phyloP scores from a whole-genome alignment of 2,888 invertebrate genomes.

The Cataglyphis altisquamis region DNA sequence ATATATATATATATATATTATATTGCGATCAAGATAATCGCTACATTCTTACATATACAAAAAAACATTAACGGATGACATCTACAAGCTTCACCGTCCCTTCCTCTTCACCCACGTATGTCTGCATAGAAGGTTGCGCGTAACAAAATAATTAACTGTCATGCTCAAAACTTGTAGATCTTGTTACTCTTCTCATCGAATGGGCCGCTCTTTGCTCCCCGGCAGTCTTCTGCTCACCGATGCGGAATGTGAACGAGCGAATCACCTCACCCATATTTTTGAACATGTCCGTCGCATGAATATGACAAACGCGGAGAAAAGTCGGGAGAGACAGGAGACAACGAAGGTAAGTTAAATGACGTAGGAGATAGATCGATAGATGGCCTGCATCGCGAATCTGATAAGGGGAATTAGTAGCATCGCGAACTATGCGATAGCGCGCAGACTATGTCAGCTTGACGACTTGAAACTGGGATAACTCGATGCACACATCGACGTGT shows the following conservation, averaged over 20 bases:
- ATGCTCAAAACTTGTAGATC: slow-evolving; percentile 29
- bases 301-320: slow-evolving; percentile 22
- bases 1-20: background rate
- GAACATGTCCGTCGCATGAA: background rate
- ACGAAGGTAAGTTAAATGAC: slow-evolving; percentile 12
- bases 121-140: slow-evolving; percentile 11
- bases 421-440: slow-evolving; percentile 73
- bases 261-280: background rate
- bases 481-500: slow-evolving; percentile 71
- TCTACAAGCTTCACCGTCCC: slow-evolving; percentile 10
- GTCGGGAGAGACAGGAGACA: slow-evolving; percentile 5
- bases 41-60: background rate
- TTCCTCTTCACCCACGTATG: slow-evolving; percentile 24
- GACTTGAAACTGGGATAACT: slow-evolving; percentile 75
- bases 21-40: background rate
- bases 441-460: slow-evolving; percentile 69
- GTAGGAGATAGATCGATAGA: slow-evolving; percentile 20
- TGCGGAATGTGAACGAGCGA: slow-evolving; percentile 30
- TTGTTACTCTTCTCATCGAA: slow-evolving; percentile 49
- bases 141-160: slow-evolving; percentile 52
- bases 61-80: slow-evolving; percentile 34
- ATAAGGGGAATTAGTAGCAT: slow-evolving; percentile 73
- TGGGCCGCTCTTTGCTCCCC: slow-evolving; percentile 27
- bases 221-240: slow-evolving; percentile 22
- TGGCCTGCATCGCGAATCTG: background rate